Conservation (phyloP, 2,113 vertebrate genomes). For the Triplophysa rosa region DNA sequence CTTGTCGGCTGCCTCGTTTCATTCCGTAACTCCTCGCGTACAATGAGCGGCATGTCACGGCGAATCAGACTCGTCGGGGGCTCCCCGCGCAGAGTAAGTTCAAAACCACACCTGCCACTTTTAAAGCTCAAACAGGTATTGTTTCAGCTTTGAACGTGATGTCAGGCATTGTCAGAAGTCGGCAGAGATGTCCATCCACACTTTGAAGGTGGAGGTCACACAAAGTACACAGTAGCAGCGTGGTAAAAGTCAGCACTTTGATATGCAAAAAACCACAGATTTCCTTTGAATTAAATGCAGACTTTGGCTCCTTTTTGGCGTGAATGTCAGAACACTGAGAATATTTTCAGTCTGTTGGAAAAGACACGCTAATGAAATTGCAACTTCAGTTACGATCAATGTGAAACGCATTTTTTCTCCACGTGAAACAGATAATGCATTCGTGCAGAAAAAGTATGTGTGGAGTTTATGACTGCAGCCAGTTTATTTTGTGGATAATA, state of each 20-base stretch:
- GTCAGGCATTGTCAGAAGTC: background rate
- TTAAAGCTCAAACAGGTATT: slow-evolving; percentile 3
- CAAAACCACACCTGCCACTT: background rate
- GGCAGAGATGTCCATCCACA: background rate
- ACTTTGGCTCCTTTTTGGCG: background rate
- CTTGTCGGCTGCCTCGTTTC: slow-evolving; percentile 15
- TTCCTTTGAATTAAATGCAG: background rate
- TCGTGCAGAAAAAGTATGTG: too few species aligned
- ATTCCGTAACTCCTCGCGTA: slow-evolving; percentile 22
- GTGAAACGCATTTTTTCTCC: background rate
- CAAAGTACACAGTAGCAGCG: background rate
- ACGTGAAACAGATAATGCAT: too few species aligned
- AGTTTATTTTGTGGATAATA: background rate
- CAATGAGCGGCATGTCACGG: slow-evolving; percentile 16
- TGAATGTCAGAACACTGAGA: slow-evolving; percentile 15
- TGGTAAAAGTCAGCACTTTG: background rate
- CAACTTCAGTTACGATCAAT: too few species aligned
- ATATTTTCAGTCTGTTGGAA: background rate
- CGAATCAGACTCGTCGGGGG: background rate
- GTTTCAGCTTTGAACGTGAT: slow-evolving; percentile 28
- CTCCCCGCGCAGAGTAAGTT: background rate
- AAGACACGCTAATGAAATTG: background rate
- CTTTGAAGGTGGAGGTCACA: background rate
- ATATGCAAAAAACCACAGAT: background rate
- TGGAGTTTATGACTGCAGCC: background rate